Base-by-base conservation (phyloP, 2,113 vertebrate genomes). In the Bufo bufo region DNA sequence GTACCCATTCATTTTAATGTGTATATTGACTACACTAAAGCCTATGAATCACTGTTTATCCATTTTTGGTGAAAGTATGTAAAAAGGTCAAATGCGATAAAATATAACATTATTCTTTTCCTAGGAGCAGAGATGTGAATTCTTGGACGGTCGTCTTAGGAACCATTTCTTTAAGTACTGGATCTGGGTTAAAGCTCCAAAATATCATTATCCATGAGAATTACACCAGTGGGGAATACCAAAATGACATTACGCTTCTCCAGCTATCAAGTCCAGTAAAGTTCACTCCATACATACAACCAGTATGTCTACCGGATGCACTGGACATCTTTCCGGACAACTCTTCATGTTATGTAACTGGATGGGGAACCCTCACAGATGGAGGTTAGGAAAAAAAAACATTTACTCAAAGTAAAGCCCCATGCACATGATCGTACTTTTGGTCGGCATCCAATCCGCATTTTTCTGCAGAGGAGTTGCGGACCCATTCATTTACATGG, bases 251-350 rank as follows among this genome's bases (percentile, higher is more conserved):
- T 79, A 95, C 95, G 14, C 84, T 94, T 1, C 89, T 94, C 43
- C 89, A 95, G 85, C 87, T 96, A 23, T 89, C 92, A 72, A 89
- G 92, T 63, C 14, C 90, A 56, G 90, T 95, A 77, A 45, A 90
- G 52, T 95, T 94, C 82, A 93, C 93, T 0, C 90, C 92, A 8
- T 91, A 93, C 0, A 88, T 95, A 17, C 94, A 91, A 66, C 91
- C 90, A 19, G 89, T 95, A 54, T 96, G 95, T 89, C 92, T 96
- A 89, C 95, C 95, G 14, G 93, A 94, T 79, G 89, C 92, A n/a
- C 90, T 91, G 72, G 90, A 92, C 0, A 0, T 89, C 23, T 94
- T 95, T 84, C 90, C 52, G 69, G 91, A 92, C 0, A 94, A 95
- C 3, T 1, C 85, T 7, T 91, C 93, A 3, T 94, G 93, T 59